Evolutionary conservation across 2,113 vertebrate species (phyloP).

Genomic region (crab-eating macaque (Macaca fascicularis)): DNA sequence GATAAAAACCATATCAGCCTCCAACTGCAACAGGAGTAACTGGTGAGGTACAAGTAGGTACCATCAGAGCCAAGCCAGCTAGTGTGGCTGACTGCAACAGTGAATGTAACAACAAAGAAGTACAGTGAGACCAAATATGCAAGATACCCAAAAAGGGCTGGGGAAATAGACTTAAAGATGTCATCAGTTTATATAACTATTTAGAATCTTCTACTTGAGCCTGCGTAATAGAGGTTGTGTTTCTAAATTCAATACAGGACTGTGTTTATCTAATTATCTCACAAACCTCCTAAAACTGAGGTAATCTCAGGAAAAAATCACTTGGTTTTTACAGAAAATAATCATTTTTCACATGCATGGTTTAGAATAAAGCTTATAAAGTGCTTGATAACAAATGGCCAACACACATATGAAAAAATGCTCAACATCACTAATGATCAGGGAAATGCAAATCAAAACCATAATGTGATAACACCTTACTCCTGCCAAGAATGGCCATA

Average conservation of each 20-base stretch:
- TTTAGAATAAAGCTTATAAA: constrained; percentile 34
- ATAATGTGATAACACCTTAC: too few species aligned
- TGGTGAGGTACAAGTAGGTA: not conserved
- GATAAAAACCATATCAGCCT: not conserved
- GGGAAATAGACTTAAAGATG: constrained; percentile 1
- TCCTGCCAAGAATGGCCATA: too few species aligned
- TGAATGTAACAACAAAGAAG: not conserved
- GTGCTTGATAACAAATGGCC: not conserved
- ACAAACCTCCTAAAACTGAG: not conserved
- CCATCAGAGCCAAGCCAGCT: not conserved
- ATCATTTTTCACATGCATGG: not conserved
- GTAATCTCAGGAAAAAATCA: not conserved
- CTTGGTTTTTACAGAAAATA: constrained; percentile 49
- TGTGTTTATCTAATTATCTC: not conserved
- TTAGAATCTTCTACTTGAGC: not conserved
- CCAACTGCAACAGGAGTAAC: not conserved
- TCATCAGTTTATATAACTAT: not conserved
- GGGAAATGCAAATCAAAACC: too few species aligned
- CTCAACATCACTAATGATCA: too few species aligned
- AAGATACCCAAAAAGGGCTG: not conserved
- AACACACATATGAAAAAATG: too few species aligned
- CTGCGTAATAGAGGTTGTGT: not conserved
- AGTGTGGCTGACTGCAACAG: not conserved
- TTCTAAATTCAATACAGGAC: not conserved
- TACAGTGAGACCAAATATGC: not conserved